Percentiles rank a stretch among this genome's conserved stretches.
These are phyloP conservation scores for Campylorhamphus procurvoides DNA, from an alignment of 2,113 vertebrate genomes.

Conservation along the genomic window DNA sequence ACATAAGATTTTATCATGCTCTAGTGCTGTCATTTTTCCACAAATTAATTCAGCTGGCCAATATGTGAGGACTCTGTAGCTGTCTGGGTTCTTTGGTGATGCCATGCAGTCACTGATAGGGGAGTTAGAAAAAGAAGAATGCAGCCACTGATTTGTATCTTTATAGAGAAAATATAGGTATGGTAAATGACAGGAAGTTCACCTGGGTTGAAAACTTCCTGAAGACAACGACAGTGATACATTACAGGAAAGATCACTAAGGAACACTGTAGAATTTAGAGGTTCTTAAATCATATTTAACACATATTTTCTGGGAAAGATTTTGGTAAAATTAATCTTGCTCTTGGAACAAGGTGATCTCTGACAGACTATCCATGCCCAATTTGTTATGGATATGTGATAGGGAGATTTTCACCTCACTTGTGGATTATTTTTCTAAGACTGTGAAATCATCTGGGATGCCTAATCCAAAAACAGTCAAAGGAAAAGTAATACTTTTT, in stretches of 20 bases:
- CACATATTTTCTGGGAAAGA: not conserved
- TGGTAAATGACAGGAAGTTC: not conserved
- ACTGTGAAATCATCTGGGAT: not conserved
- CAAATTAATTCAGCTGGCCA: not conserved
- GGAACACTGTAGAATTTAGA: not conserved
- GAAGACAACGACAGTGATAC: not conserved
- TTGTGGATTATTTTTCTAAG: not conserved
- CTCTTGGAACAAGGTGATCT: not conserved
- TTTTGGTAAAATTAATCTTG: not conserved
- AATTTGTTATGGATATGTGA: not conserved
- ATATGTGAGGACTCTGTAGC: not conserved
- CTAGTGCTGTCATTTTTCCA: not conserved
- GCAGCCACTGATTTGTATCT: not conserved
- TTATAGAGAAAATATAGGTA: not conserved
- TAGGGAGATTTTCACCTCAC: not conserved
- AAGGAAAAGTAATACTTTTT: not conserved
- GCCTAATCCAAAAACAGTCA: not conserved
- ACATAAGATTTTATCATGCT: not conserved
- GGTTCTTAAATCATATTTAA: not conserved
- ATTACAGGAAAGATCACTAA: not conserved
- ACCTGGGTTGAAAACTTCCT: not conserved
- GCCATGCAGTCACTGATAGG: not conserved
- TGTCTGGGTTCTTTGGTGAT: not conserved
- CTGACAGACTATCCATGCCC: not conserved
- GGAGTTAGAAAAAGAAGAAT: not conserved